Evolutionary conservation across 2,797 vertebrate species (phyloP).

Genomic region (Periophthalmus magnuspinnatus): DNA sequence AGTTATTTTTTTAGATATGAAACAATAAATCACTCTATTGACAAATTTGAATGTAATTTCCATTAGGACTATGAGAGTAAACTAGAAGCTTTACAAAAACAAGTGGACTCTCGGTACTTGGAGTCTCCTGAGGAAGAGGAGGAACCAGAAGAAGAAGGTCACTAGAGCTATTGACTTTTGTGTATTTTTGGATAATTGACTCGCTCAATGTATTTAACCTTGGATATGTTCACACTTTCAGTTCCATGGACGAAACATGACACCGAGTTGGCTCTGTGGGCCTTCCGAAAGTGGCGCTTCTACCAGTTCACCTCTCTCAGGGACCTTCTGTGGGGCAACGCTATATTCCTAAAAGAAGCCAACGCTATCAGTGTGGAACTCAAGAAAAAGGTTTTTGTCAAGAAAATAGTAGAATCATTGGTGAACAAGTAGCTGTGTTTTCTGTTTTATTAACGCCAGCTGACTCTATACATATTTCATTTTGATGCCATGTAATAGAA

Average conservation of each 20-base stretch:
- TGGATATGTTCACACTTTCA: slow-evolving; percentile 44
- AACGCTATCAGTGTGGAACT: slow-evolving; percentile 98
- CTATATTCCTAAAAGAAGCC: slow-evolving; percentile 97
- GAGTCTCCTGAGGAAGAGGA: slow-evolving; percentile 90
- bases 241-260: slow-evolving; percentile 93
- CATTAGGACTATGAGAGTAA: slow-evolving; percentile 95
- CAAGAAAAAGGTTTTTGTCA: slow-evolving; percentile 90
- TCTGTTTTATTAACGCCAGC: background rate
- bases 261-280: slow-evolving; percentile 90
- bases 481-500: too few species aligned
- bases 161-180: background rate
- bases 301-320: slow-evolving; percentile 98
- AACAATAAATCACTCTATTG: background rate
- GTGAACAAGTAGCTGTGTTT: background rate
- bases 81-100: slow-evolving; percentile 93
- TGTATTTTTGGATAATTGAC: background rate
- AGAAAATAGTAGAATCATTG: background rate
- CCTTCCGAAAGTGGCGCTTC: slow-evolving; percentile 94
- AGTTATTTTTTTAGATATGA: background rate
- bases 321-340: slow-evolving; percentile 94
- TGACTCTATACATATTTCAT: too few species aligned
- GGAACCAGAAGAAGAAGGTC: slow-evolving; percentile 93
- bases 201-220: background rate
- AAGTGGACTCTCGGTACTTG: slow-evolving; percentile 90
- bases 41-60: background rate